Evolutionary conservation across 2,797 vertebrate species (phyloP).

Genomic region (Muraenolepis orangiensis): DNA sequence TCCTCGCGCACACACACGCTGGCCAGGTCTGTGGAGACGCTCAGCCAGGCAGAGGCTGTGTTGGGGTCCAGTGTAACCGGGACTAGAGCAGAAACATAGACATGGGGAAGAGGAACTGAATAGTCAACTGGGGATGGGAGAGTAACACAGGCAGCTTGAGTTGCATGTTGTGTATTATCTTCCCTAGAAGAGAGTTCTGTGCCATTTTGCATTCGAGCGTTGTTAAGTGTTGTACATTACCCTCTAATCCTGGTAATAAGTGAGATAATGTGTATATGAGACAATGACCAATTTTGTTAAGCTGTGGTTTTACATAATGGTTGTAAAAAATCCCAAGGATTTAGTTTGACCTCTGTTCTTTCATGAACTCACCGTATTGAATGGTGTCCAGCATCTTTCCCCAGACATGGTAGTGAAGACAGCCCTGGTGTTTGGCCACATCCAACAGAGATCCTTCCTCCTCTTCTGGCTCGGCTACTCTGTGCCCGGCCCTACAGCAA

Average conservation of each 20-base stretch:
- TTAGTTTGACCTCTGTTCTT: background rate
- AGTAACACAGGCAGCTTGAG: background rate
- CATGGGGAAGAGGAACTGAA: background rate
- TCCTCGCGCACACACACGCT: constrained; percentile 49
- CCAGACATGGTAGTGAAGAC: constrained; percentile 55
- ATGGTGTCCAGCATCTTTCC: constrained; percentile 58
- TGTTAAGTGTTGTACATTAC: background rate
- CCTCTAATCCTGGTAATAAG: background rate
- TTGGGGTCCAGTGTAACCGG: constrained; percentile 64
- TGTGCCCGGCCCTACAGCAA: constrained; percentile 42
- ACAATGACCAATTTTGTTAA: too few relatives aligned
- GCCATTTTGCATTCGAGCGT: background rate
- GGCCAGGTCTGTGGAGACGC: constrained; percentile 58
- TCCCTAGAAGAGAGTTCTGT: too few relatives aligned
- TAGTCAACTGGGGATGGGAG: background rate
- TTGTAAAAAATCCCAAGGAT: background rate
- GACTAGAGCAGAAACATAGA: constrained; percentile 27
- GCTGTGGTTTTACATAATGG: too few relatives aligned
- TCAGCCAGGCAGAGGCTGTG: constrained; percentile 53
- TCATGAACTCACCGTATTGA: constrained; percentile 54
- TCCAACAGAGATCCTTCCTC: constrained; percentile 48
- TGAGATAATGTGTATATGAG: too few relatives aligned
- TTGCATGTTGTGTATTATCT: too few relatives aligned
- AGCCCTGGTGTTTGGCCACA: constrained; percentile 54
- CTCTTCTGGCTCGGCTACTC: constrained; percentile 37